Base-by-base conservation (phyloP, 1,140 invertebrate species). In the Drosophila fuyamai region DNA sequence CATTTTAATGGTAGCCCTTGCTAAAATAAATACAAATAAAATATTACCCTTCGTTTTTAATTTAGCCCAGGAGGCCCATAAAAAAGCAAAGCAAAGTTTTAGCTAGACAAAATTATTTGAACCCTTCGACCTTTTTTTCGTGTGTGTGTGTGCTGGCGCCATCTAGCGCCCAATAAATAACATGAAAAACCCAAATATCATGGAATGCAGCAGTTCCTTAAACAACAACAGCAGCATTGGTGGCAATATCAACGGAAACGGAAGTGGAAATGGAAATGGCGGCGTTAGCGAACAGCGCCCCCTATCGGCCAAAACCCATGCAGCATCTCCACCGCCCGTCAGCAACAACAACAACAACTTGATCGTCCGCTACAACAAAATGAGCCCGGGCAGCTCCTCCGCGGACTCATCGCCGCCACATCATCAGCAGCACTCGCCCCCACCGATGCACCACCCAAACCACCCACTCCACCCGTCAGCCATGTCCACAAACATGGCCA, bases 111-210 rank as follows among this genome's bases (percentile, higher is more conserved):
- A 67, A 53, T 46, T 41, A 35, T 50, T 18, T 35, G 13, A 32
- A 23, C 55, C 44, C 59, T 55, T 61, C 53, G 38, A 14, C 48
- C 40, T 35, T 46, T n/a, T 40, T 47, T 57, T 47, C 35, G 68
- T 50, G 60, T 29, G 61, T 53, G 53, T 23, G 43, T 63, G 70
- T 68, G 38, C 47, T 74, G 84, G 83, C 83, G 83, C 84, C 83
- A 89, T 59, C 76, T 83, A 89, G 76, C 76, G 84, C 68, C 63
- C 56, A 66, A 77, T 89, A 89, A 89, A 88, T 88, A 79, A 71
- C 71, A 92, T 92, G 90, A 92, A 92, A 92, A 92, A 90, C 76
- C 83, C 74, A 72, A 86, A 79, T 85, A 88, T 84, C 73, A 81
- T 92, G 85, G 90, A 92, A 75, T 79, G 80, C 68, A 76, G 62